phyloP scores from a whole-genome alignment of 2,113 vertebrate genomes.

The Alces alces region DNA sequence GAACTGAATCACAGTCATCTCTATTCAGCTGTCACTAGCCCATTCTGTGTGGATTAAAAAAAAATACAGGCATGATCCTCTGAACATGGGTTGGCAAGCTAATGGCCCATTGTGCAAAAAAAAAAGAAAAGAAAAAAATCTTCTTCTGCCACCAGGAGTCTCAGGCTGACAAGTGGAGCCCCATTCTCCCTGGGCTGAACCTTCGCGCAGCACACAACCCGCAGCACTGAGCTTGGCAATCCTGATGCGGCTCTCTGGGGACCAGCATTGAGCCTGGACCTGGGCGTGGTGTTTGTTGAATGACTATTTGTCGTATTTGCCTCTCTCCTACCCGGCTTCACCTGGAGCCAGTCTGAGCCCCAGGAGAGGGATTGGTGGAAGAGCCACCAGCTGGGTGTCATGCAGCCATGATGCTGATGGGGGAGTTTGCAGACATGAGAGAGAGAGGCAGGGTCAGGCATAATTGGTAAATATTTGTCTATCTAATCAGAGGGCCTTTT shows the following conservation, averaged over 20 bases:
- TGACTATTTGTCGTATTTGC: background rate
- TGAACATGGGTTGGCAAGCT: background rate
- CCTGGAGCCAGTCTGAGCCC: background rate
- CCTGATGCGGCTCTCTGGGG: background rate
- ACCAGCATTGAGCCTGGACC: background rate
- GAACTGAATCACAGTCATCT: background rate
- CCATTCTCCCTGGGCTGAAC: rapidly evolving
- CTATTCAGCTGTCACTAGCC: background rate
- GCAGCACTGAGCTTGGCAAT: background rate
- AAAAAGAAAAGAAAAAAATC: background rate
- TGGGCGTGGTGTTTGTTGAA: background rate
- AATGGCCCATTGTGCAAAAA: background rate
- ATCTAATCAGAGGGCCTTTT: conserved; percentile 84
- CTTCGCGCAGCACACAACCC: background rate
- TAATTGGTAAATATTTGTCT: conserved; percentile 87
- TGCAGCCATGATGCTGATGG: conserved; percentile 71
- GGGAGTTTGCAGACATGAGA: conserved; percentile 68
- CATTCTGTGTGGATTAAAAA: background rate
- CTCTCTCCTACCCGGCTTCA: background rate
- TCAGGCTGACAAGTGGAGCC: background rate
- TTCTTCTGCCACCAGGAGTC: background rate
- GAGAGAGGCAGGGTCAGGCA: conserved; percentile 73
- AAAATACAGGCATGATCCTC: background rate
- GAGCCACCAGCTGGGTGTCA: background rate
- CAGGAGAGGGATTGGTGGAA: background rate